phyloP scores from a whole-genome alignment of 2,888 invertebrate genomes.

The Leptinotarsa juncta region DNA sequence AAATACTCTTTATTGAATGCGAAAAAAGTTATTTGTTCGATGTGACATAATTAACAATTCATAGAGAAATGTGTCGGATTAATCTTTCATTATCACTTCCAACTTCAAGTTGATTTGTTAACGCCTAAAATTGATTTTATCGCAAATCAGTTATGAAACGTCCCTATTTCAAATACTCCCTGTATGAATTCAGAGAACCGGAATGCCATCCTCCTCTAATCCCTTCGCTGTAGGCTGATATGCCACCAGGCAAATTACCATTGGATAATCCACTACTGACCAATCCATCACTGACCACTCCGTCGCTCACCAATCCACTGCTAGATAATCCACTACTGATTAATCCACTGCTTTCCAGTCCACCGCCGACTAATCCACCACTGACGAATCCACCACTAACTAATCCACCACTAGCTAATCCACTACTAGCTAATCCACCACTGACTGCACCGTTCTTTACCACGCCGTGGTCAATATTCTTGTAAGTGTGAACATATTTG shows the following conservation, averaged over 20 bases:
- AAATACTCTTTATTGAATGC: slow-evolving; percentile 6
- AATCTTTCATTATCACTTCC: neutral
- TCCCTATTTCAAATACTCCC: neutral
- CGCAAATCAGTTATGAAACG: neutral
- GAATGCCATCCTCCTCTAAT: neutral
- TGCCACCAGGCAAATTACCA: no score
- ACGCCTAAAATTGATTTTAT: neutral
- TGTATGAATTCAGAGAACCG: no score
- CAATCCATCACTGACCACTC: neutral
- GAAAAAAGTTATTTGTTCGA: neutral
- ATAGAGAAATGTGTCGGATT: no score
- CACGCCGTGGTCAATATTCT: neutral
- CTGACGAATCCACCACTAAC: neutral
- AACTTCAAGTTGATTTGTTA: neutral
- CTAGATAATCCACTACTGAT: neutral
- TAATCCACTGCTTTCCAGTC: neutral
- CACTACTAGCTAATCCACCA: neutral
- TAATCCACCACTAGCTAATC: neutral
- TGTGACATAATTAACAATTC: no score
- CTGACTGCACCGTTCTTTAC: neutral
- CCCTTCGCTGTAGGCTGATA: neutral
- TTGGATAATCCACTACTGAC: neutral
- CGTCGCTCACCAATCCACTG: neutral
- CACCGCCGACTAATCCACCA: neutral
- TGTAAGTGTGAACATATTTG: slow-evolving; percentile 30